Evolutionary conservation across 1,140 invertebrate species (phyloP), one percentile per base, ranked within the genome.

Genomic region (Orchestia grillus): DNA sequence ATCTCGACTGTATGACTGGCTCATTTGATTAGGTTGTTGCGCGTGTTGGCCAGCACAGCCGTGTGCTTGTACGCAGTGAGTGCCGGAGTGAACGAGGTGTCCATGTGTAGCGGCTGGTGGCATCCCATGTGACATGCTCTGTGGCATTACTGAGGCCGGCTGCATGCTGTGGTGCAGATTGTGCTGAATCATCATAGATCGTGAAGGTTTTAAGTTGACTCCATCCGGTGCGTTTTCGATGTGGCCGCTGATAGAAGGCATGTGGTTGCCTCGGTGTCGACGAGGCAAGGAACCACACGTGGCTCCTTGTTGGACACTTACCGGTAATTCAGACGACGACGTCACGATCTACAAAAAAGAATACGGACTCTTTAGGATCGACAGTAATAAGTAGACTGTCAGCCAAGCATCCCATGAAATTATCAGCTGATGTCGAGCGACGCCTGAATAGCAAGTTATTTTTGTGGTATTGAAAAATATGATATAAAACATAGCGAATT

Each of bases 161-260:
- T 45, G 43, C 6, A 47, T 94, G 92, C 40, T 44, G 92, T 94
- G 43, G 43, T 45, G 44, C 43, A 44, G 43, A 44, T 94, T 44
- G 43, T 94, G 92, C 44, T 94, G 92, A 40, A 94, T 44, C 92
- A 94, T 94, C 92, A 94, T 94, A 0, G 92, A 94, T 0, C 92
- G 92, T 0, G 92, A 94, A 1, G 92, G 92, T 40, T 94, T 94
- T 45, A 94, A 47, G 36, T 94, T 94, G 40, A 94, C 92, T 36
- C 92, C 92, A n/a, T 94, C 92, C 6, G 44, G 43, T 4, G 92
- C 92, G 92, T 94, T 44, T 44, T 94, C 92, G 36, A 94, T 45
- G 92, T 94, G 92, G 43, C 92, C 44, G 44, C 92, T 94, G 36
- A 94, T 94, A 36, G 92, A 94, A 19, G 92, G 92, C 92, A 94